phyloP scores from a whole-genome alignment of 2,888 invertebrate genomes.

The Epirrita christyi region DNA sequence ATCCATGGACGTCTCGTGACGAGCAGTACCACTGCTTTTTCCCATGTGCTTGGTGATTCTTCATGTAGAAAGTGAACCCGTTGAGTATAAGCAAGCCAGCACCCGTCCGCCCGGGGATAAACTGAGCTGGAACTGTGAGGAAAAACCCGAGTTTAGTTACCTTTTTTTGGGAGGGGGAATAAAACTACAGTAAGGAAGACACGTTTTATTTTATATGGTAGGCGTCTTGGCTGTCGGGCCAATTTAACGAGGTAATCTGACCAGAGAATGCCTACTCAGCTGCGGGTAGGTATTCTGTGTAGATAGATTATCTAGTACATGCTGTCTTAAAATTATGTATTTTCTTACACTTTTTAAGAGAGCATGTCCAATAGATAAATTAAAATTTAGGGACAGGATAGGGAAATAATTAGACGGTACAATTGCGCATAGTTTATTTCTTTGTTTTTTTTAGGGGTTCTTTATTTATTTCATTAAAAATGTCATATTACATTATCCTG shows the following conservation, averaged over 20 bases:
- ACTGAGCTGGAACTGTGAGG: conserved; percentile 75
- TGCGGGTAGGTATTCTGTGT: neutral
- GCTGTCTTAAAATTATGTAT: conserved; percentile 10
- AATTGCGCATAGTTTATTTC: conserved; percentile 27
- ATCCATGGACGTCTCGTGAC: conserved; percentile 75
- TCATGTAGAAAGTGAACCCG: conserved; percentile 80
- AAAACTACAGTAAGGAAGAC: conserved; percentile 33
- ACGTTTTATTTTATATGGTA: conserved; percentile 15
- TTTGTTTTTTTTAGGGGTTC: neutral
- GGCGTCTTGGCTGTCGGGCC: neutral
- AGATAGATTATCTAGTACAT: neutral
- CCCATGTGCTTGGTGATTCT: conserved; percentile 79
- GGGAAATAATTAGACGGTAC: conserved; percentile 30
- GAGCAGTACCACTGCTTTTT: conserved; percentile 82
- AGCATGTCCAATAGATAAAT: conserved; percentile 3
- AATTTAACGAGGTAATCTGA: neutral
- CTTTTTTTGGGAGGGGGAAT: conserved; percentile 36
- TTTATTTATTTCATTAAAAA: conserved; percentile 19
- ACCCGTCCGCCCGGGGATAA: conserved; percentile 76
- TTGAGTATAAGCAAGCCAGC: conserved; percentile 75
- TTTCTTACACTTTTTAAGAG: conserved; percentile 8
- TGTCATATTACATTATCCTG: conserved; percentile 12
- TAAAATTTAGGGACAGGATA: conserved; percentile 14
- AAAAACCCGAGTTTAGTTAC: conserved; percentile 39
- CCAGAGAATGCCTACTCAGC: neutral